Evolutionary conservation across 2,113 vertebrate genomes (phyloP), one percentile per base, ranked within the genome.

Genomic region (Oceanites oceanicus): DNA sequence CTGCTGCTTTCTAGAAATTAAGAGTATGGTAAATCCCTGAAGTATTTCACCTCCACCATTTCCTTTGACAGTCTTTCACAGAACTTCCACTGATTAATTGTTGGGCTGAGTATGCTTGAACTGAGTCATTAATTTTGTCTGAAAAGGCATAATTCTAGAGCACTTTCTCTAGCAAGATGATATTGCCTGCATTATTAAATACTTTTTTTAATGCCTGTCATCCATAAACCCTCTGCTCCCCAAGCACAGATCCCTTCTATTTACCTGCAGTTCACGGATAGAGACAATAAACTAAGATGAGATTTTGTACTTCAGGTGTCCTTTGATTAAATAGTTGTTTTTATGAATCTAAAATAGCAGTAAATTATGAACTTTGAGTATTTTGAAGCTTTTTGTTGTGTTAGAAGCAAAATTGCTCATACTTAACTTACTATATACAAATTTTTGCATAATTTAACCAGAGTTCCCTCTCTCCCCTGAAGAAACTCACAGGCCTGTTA

Each of bases 51-150:
- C 90, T 92, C 73, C n/a, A 83, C 82, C 16, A 29, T 74, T 94
- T 92, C 70, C 83, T 96, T 66, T 93, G 77, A 84, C 71, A 79
- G 44, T 59, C 40, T 80, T 95, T 89, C 42, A 92, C 63, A 80
- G 74, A 84, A 88, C 55, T 91, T 83, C 44, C n/a, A 19, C 94
- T 96, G 95, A 96, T 96, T 92, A 96, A 97, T 97, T 96, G 76
- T 94, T 84, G 88, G 81, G 67, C 80, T 90, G 87, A 94, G 88
- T 96, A 90, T 91, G 80, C 88, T 86, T 96, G 95, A 97, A 93
- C 79, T 50, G 86, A 96, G 85, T 87, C 49, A 96, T 96, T 96
- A 96, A 96, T 97, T 97, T 96, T 95, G 59, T 84, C 94, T 89
- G 82, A 90, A 97, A 96, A 85, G 49, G 78, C 86, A 73, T 90